A percentile compares a stretch with the other conserved stretches of the same genome.
Conservation (phyloP, 2,888 invertebrate species). For the Eristalinus aeneus region DNA sequence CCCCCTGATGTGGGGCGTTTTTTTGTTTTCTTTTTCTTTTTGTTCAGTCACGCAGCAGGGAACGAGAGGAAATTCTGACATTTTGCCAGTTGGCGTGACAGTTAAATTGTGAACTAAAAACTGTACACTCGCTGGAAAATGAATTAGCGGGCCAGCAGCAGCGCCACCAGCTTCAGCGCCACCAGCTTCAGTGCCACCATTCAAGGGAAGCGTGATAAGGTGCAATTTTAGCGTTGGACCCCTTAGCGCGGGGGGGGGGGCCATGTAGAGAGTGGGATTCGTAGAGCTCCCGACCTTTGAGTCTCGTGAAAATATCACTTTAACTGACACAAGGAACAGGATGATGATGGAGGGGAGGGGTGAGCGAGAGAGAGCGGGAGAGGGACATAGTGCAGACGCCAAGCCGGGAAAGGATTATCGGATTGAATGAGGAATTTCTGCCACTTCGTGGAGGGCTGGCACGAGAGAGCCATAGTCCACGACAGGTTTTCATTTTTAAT, state of each 20-base stretch:
- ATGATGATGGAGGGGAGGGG: neutral
- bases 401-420: neutral
- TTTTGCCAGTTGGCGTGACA: constrained; percentile 70
- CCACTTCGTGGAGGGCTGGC: constrained; percentile 26
- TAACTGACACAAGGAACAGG: constrained; percentile 32
- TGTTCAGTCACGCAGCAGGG: constrained; percentile 48
- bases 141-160: constrained; percentile 38
- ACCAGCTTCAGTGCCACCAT: neutral
- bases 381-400: constrained; percentile 7
- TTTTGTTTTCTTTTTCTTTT: too few relatives aligned
- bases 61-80: constrained; percentile 54
- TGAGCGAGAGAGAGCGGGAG: neutral
- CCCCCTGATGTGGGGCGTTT: too few relatives aligned
- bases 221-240: constrained; percentile 50
- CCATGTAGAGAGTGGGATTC: neutral
- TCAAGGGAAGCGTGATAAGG: constrained; percentile 59
- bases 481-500: constrained; percentile 34
- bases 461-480: neutral
- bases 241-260: neutral
- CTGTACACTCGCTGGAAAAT: constrained; percentile 32
- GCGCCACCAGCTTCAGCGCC: neutral
- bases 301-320: constrained; percentile 69
- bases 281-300: neutral
- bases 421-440: constrained; percentile 11
- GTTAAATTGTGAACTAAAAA: constrained; percentile 55